Percentiles rank a stretch among this genome's conserved stretches.
These are phyloP conservation scores for Maniola jurtina DNA, from an alignment of 1,140 invertebrate genomes.

Conservation along the genomic window DNA sequence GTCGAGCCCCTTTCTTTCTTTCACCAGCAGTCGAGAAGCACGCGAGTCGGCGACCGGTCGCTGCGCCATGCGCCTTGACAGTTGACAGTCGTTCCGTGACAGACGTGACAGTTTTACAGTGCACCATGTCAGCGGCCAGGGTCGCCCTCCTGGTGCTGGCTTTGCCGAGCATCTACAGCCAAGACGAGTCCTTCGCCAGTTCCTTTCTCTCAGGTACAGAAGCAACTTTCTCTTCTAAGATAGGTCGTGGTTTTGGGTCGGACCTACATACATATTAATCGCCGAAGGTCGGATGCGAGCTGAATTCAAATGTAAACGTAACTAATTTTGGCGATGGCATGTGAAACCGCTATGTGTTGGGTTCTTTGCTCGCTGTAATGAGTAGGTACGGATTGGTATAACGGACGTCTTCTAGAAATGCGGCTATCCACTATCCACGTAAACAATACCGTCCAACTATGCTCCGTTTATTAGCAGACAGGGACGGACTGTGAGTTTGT, in stretches of 20 bases:
- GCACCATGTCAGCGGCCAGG: constrained; percentile 46
- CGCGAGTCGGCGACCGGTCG: constrained; percentile 34
- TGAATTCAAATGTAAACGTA: constrained; percentile 35
- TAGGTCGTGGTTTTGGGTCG: constrained; percentile 17
- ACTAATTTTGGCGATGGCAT: constrained; percentile 36
- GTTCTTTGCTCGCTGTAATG: background rate
- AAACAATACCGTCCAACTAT: constrained; percentile 19
- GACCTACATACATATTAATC: constrained; percentile 31
- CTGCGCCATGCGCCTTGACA: constrained; percentile 31
- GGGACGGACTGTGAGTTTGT: too few relatives aligned
- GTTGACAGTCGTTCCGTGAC: constrained; percentile 23
- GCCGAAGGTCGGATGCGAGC: constrained; percentile 17
- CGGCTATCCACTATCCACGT: constrained; percentile 10
- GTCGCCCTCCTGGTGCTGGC: constrained; percentile 40
- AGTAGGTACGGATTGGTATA: constrained; percentile 5
- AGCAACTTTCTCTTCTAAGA: constrained; percentile 27
- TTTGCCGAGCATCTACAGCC: constrained; percentile 47
- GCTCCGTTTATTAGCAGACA: background rate
- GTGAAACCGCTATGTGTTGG: constrained; percentile 26
- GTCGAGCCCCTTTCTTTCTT: constrained; percentile 32
- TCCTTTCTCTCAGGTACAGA: constrained; percentile 86
- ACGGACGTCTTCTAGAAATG: constrained; percentile 21
- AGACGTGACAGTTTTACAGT: constrained; percentile 35
- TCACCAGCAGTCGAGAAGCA: constrained; percentile 28
- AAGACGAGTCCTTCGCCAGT: constrained; percentile 88